Conservation (phyloP, 2,888 invertebrate genomes). For the Pseudeuparius sepicola region DNA sequence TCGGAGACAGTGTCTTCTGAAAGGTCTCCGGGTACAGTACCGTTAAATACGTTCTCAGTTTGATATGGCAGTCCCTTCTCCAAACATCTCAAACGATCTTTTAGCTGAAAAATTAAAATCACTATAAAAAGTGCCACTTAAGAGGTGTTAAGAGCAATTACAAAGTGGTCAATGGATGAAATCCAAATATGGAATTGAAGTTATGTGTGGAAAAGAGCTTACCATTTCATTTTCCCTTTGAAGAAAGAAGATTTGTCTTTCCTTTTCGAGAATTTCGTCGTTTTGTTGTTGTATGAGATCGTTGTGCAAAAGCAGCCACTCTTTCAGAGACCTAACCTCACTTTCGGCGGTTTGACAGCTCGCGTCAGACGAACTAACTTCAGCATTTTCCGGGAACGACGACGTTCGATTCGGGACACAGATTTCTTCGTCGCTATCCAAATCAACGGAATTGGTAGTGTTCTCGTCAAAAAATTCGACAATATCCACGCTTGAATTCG, state of each 20-base stretch:
- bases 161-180: too few relatives aligned
- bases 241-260: conserved; percentile 61
- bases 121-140: conserved; percentile 1
- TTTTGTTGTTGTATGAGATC: conserved; percentile 87
- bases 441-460: conserved; percentile 9
- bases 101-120: conserved; percentile 30
- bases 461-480: conserved; percentile 26
- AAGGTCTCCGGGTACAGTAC: conserved; percentile 19
- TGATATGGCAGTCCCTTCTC: conserved; percentile 46
- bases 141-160: not conserved
- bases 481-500: conserved; percentile 30
- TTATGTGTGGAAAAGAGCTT: too few relatives aligned
- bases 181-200: too few relatives aligned
- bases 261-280: conserved; percentile 69
- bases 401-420: conserved; percentile 63
- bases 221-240: conserved; percentile 73
- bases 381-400: conserved; percentile 39
- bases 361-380: conserved; percentile 20
- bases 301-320: conserved; percentile 70
- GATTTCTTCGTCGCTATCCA: conserved; percentile 16
- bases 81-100: conserved; percentile 52
- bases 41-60: conserved; percentile 18
- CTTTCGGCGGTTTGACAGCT: conserved; percentile 37
- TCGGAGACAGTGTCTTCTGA: conserved; percentile 21
- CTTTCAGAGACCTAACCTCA: conserved; percentile 64